Evolutionary conservation across 2,888 invertebrate genomes (phyloP).

Genomic region (Thereva unica): DNA sequence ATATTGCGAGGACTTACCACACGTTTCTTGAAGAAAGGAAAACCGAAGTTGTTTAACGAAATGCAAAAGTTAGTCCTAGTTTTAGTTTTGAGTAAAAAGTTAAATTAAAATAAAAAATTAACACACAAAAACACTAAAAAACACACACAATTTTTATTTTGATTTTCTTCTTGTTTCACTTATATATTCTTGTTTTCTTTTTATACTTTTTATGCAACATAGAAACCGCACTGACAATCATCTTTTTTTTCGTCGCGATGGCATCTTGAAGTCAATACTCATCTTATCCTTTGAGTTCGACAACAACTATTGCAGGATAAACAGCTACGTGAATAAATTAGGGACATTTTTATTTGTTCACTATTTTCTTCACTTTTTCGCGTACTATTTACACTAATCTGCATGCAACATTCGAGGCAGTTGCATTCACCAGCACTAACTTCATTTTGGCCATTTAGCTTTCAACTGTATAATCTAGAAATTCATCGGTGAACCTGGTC

Average conservation of each 20-base stretch:
- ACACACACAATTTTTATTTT: conserved; percentile 21
- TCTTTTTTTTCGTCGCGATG: conserved; percentile 51
- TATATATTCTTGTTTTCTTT: conserved; percentile 1
- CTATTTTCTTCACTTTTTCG: too few relatives aligned
- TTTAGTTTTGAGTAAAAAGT: not conserved
- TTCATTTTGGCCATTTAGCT: too few relatives aligned
- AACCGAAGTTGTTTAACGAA: not conserved
- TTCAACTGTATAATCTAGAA: too few relatives aligned
- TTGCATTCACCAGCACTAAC: too few relatives aligned
- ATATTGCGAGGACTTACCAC: too few relatives aligned
- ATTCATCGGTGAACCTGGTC: too few relatives aligned
- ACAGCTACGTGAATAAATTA: too few relatives aligned
- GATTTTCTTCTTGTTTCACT: conserved; percentile 18
- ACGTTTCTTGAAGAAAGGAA: not conserved
- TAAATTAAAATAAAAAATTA: not conserved
- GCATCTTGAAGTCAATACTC: conserved; percentile 43
- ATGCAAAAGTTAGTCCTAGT: not conserved
- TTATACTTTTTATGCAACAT: not conserved
- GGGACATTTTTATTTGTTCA: too few relatives aligned
- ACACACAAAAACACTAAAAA: not conserved
- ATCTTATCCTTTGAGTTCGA: conserved; percentile 36
- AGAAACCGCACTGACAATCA: conserved; percentile 47
- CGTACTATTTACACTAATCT: too few relatives aligned
- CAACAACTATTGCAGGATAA: not conserved
- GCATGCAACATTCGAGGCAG: too few relatives aligned